Evolutionary conservation across 2,888 invertebrate species (phyloP), one percentile per base, ranked within the genome.

Genomic region (Pandemis cinnamomeana): DNA sequence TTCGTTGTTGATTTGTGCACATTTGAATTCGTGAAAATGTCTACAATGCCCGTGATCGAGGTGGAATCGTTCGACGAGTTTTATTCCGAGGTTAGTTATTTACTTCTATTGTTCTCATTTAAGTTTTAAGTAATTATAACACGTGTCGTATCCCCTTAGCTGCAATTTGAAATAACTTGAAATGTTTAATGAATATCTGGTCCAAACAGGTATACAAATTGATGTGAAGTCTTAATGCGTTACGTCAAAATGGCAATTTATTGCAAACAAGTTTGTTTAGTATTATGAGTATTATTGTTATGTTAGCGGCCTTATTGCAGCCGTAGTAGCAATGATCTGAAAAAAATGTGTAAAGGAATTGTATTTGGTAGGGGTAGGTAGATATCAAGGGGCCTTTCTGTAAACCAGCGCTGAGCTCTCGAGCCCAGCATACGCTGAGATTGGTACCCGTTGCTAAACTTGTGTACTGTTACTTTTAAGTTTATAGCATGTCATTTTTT

Each of bases 11-110:
- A 44, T 53, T 60, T 74, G 61, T 71, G 70, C 51, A 42, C 44
- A 64, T 51, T 67, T 5, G 46, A 53, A 67, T 53, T 66, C 61
- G 48, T 66, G n/a, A 77, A 79, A 72, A 91, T 90, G 90, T 86
- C 89, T 69, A 80, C 88, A 74, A 82, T 89, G 46, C 85, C 88
- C 67, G 79, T 80, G 89, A 84, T 83, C 44, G 96, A 96, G 84
- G 96, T 95, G 79, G 96, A 96, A 82, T 96, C 96, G 78, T 98
- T 98, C 86, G 96, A 97, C 82, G 96, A 96, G 81, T 98, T 97
- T 90, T 98, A 97, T 86, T 95, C 96, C 8, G 98, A 98, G 96
- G 98, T 97, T 95, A 92, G 79, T 75, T 62, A 10, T 67, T 20
- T 62, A 10, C 36, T 71, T 55, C 15, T 7, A 7, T 8, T 55